Evolutionary conservation across 2,888 invertebrate species (phyloP).

Genomic region (Agonopterix heracliana): DNA sequence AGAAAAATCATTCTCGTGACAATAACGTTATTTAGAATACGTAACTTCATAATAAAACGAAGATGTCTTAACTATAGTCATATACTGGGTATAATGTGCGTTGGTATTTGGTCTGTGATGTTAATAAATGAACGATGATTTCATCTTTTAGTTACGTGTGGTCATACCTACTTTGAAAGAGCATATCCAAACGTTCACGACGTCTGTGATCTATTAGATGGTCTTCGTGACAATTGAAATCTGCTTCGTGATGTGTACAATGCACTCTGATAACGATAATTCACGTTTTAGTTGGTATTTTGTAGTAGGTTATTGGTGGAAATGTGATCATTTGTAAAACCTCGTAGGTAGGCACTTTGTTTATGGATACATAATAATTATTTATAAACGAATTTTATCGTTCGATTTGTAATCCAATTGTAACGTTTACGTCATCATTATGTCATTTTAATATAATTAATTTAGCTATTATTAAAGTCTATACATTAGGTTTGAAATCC

Average conservation of each 20-base stretch:
- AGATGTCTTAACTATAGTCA: too few species aligned
- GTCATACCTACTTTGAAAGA: not conserved
- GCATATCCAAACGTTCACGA: not conserved
- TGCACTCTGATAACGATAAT: constrained; percentile 10
- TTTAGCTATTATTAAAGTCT: too few species aligned
- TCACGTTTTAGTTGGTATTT: constrained; percentile 7
- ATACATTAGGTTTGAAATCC: too few species aligned
- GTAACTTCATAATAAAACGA: too few species aligned
- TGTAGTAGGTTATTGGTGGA: not conserved
- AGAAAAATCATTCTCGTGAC: constrained; percentile 18
- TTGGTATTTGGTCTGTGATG: too few species aligned
- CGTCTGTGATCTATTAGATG: constrained; percentile 9
- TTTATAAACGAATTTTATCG: too few species aligned
- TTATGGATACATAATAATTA: too few species aligned
- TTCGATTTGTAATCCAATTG: too few species aligned
- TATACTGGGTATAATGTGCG: too few species aligned
- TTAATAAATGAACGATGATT: constrained; percentile 17
- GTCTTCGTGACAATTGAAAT: constrained; percentile 16
- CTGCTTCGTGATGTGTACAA: constrained; percentile 10
- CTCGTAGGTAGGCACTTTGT: too few species aligned
- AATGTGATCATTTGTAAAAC: not conserved
- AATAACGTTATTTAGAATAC: constrained; percentile 1
- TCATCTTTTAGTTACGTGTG: constrained; percentile 14
- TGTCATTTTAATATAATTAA: too few species aligned
- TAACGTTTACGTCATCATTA: too few species aligned